Percentiles rank a stretch among this genome's conserved stretches.
These are phyloP conservation scores for Nesoenas mayeri DNA, from an alignment of 2,113 vertebrate genomes.

Conservation along the genomic window DNA sequence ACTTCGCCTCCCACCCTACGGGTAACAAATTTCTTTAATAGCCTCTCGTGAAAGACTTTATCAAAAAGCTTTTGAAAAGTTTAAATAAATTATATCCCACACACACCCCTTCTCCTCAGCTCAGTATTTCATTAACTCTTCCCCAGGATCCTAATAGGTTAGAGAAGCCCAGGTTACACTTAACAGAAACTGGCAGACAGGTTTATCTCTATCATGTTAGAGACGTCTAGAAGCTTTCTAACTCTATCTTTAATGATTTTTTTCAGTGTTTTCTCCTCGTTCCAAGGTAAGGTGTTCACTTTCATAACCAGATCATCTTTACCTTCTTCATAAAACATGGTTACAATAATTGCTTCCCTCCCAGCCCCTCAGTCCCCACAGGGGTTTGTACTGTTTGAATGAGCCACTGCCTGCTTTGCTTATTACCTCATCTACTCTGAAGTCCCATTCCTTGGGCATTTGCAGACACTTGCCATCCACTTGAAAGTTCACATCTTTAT, in stretches of 20 bases:
- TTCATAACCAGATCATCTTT: constrained; percentile 51
- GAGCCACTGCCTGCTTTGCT: neutral
- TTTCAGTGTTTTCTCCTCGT: constrained; percentile 2
- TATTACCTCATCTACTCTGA: neutral
- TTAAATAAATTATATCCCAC: constrained; percentile 60
- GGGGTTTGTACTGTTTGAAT: neutral
- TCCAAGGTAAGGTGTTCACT: neutral
- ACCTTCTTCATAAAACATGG: neutral
- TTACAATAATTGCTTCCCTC: neutral
- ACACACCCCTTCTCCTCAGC: neutral
- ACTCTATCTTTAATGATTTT: constrained; percentile 44
- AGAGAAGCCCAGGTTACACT: neutral
- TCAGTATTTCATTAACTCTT: constrained; percentile 54
- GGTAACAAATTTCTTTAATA: constrained; percentile 68
- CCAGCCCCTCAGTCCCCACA: neutral
- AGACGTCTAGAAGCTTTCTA: constrained; percentile 38
- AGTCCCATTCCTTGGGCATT: neutral
- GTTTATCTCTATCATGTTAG: constrained; percentile 30
- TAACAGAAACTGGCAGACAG: neutral
- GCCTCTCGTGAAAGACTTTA: constrained; percentile 60
- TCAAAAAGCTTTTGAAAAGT: constrained; percentile 70
- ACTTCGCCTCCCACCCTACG: constrained; percentile 43
- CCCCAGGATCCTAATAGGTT: constrained; percentile 40
- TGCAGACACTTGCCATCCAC: accelerated
- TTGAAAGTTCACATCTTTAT: neutral